phyloP scores from a whole-genome alignment of 2,113 vertebrate species.

The Hippoglossus stenolepis region DNA sequence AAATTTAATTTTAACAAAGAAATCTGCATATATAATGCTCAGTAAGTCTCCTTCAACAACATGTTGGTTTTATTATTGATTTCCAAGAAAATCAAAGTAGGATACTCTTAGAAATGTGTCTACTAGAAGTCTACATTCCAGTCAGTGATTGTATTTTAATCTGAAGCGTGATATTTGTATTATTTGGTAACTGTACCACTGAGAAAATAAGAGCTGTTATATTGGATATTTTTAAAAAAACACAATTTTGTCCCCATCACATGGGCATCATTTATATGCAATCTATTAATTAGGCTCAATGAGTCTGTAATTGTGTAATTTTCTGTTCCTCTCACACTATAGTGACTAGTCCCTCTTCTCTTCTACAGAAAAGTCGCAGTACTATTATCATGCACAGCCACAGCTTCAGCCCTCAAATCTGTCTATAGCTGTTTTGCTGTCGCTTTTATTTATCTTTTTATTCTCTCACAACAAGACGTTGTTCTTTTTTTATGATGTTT shows the following conservation, averaged over 20 bases:
- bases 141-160: neutral
- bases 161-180: too few relatives aligned
- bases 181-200: neutral
- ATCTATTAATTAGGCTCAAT: neutral
- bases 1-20: neutral
- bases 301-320: conserved; percentile 20
- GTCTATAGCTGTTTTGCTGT: conserved; percentile 5
- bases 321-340: conserved; percentile 11
- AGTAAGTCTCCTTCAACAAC: neutral
- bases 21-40: neutral
- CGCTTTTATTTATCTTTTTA: neutral
- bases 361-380: conserved; percentile 3
- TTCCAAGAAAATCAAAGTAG: too few relatives aligned
- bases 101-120: too few relatives aligned
- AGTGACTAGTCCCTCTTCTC: conserved; percentile 10
- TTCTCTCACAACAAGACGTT: conserved; percentile 15
- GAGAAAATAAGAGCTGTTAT: too few relatives aligned
- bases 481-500: conserved; percentile 52
- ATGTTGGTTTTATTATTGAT: too few relatives aligned
- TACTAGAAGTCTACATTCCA: neutral
- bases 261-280: conserved; percentile 4
- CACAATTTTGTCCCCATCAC: neutral
- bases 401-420: conserved; percentile 10
- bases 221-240: neutral
- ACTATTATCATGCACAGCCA: conserved; percentile 6